These are phyloP conservation scores for Sphyrna mokarran DNA, from an alignment of 2,113 vertebrate genomes.

Conservation along the genomic window DNA sequence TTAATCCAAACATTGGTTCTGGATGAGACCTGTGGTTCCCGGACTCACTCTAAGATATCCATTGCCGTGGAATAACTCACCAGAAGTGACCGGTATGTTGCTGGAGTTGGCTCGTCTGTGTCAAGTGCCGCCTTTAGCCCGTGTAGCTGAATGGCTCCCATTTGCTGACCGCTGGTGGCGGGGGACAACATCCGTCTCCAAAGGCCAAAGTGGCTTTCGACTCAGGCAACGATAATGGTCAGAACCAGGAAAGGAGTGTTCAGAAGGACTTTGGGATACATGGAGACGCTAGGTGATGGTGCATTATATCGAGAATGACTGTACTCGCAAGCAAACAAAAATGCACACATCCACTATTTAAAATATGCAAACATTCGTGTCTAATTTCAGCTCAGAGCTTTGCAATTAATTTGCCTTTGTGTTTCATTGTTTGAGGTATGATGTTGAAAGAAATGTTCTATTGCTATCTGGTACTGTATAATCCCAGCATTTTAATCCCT, in stretches of 20 bases:
- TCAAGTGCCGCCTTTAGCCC: background rate
- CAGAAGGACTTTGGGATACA: background rate
- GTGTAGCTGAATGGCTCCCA: too few relatives aligned
- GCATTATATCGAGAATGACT: background rate
- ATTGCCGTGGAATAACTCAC: background rate
- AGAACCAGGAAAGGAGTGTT: background rate
- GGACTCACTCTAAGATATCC: background rate
- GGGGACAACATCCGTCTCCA: background rate
- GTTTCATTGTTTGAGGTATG: background rate
- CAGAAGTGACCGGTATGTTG: background rate
- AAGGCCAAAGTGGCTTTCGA: background rate
- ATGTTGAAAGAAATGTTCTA: background rate
- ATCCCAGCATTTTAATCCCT: background rate
- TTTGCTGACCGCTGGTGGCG: background rate
- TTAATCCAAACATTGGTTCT: too few relatives aligned
- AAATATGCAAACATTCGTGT: background rate
- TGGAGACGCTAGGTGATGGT: background rate
- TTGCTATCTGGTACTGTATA: constrained; percentile 28
- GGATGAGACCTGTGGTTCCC: too few relatives aligned
- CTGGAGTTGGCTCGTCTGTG: background rate
- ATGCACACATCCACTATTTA: background rate
- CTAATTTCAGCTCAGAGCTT: background rate
- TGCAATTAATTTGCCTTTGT: background rate
- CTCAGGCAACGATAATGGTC: background rate
- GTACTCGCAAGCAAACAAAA: background rate